A percentile compares a stretch with the other conserved stretches of the same genome.
Conservation (phyloP, 2,888 invertebrate species). For the Scelioninae gen. 1 region DNA sequence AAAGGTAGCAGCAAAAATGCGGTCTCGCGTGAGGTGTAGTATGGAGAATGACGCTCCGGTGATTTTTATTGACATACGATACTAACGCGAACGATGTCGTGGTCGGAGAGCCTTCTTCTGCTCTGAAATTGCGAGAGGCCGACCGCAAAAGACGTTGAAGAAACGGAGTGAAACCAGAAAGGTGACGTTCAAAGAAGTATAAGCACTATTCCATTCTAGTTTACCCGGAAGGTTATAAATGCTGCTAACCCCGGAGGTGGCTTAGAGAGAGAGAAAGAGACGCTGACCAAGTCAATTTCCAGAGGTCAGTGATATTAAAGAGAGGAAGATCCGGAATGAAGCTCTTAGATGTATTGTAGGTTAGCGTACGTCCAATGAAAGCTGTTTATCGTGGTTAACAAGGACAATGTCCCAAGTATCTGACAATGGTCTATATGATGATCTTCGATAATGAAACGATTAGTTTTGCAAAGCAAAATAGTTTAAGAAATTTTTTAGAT, state of each 20-base stretch:
- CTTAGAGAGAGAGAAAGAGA: background rate
- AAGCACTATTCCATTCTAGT: slow-evolving; percentile 61
- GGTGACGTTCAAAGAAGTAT: slow-evolving; percentile 37
- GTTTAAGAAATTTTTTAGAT: too few species aligned
- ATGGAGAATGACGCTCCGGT: slow-evolving; percentile 71
- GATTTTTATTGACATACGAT: slow-evolving; percentile 78
- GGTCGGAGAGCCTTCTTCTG: slow-evolving; percentile 61
- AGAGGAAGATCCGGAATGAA: slow-evolving; percentile 3
- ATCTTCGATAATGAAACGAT: too few species aligned
- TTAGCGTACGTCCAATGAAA: background rate
- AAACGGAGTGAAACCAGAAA: slow-evolving; percentile 52
- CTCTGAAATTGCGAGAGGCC: slow-evolving; percentile 62
- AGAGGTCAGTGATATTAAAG: slow-evolving; percentile 45
- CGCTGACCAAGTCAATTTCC: slow-evolving; percentile 63
- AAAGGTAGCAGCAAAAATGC: too few species aligned
- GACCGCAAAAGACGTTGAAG: slow-evolving; percentile 65
- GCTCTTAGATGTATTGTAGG: background rate
- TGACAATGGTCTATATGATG: too few species aligned
- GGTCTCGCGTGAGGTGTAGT: slow-evolving; percentile 68
- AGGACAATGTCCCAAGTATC: background rate
- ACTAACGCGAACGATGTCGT: slow-evolving; percentile 65
- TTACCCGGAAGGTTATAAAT: slow-evolving; percentile 67
- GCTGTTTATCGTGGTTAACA: slow-evolving; percentile 29
- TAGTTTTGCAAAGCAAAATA: too few species aligned
- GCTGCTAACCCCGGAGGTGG: slow-evolving; percentile 43